phyloP scores from a whole-genome alignment of 2,888 invertebrate species.

The Embidobia sp. region DNA sequence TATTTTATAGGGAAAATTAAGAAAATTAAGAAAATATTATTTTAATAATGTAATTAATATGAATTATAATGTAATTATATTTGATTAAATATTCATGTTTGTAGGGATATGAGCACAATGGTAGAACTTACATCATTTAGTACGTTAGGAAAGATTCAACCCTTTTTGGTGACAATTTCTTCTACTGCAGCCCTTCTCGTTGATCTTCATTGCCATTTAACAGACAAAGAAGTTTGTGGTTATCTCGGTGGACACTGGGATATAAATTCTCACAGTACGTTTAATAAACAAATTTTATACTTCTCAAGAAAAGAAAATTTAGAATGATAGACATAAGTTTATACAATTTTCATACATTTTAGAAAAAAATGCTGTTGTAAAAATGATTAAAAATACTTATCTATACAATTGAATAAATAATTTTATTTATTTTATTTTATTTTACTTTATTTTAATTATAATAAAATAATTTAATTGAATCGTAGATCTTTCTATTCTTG shows the following conservation, averaged over 20 bases:
- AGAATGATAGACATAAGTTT: no score
- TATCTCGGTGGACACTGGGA: constrained; percentile 98
- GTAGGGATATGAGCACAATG: constrained; percentile 92
- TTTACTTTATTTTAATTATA: background rate
- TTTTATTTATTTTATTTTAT: no score
- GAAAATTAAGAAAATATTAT: no score
- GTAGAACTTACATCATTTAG: constrained; percentile 95
- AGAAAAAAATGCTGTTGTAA: no score
- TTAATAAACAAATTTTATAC: background rate
- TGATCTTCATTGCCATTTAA: constrained; percentile 96
- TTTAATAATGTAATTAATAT: no score
- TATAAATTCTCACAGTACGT: constrained; percentile 94
- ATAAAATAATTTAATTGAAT: background rate
- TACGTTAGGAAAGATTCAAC: constrained; percentile 94
- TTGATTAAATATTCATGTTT: no score
- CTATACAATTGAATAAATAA: background rate
- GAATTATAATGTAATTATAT: no score
- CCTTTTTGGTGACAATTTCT: constrained; percentile 93
- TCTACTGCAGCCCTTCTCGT: constrained; percentile 93
- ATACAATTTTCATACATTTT: no score
- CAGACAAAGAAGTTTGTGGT: constrained; percentile 97
- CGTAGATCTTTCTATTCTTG: constrained; percentile 92
- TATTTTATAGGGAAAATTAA: no score
- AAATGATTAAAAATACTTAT: no score
- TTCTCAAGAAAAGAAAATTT: no score